Base-by-base conservation (phyloP, 92 coral and sea anemone species). In the Nematostella vectensis region DNA sequence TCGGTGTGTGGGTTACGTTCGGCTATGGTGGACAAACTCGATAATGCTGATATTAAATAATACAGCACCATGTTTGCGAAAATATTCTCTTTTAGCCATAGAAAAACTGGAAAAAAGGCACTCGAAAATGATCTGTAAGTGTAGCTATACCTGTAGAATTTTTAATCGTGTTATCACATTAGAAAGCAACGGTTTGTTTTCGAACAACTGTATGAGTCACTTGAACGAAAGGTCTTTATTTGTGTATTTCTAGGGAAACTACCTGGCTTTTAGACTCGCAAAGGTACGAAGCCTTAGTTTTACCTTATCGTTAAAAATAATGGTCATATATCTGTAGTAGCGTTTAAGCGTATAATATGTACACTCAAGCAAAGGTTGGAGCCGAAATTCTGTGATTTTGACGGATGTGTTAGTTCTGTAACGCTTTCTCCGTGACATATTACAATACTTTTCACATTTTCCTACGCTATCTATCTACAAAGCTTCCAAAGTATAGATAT, bases 51-150 rank as follows among this genome's bases (percentile, higher is more conserved):
- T 36, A 27, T 51, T 11, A 1, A 38, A 57, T 37, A 47, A 28
- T 45, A 27, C 40, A 18, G 28, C 47, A 54, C 47, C 43, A 91
- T 91, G 98, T 62, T 91, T 54, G 78, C 98, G 21, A 91, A 86
- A 72, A 75, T 91, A 38, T 91, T 91, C 72, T 72, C 93, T 2
- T 91, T 86, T 75, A 79, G 85, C 55, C 69, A 65, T 29, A 81
- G 89, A 49, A 91, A 82, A 60, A 50, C 80, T 4, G 65, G 53
- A 16, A 85, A 91, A 71, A 91, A 85, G 81, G 57, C 44, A 18
- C 57, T 26, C 11, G 80, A 71, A 65, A 62, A 33, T 54, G 83
- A 75, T 31, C 24, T 53, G 94, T 85, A 65, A 75, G 88, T 72
- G 20, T 17, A 1, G 2, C 54, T 42, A 21, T 19, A 33, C 42